phyloP scores from a whole-genome alignment of 2,113 vertebrate species.

The Reinhardtius hippoglossoides region DNA sequence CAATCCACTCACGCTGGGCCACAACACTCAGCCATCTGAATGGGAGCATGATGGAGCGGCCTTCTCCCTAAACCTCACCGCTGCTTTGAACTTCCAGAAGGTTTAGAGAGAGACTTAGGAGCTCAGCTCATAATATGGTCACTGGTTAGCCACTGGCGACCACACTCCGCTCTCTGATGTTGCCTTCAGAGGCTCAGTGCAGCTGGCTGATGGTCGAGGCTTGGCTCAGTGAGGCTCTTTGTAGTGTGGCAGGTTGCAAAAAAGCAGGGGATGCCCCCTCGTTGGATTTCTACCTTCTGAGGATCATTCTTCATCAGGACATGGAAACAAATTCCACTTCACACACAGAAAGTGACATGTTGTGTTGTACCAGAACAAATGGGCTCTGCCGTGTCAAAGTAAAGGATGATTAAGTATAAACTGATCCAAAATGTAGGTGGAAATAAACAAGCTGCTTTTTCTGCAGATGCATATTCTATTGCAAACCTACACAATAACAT shows the following conservation, averaged over 20 bases:
- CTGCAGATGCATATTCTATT: not conserved
- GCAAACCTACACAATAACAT: not conserved
- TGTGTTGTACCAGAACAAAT: not conserved
- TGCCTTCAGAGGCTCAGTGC: slow-evolving; percentile 79
- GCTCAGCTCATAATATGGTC: slow-evolving; percentile 83
- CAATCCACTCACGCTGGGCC: slow-evolving; percentile 59
- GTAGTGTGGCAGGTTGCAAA: slow-evolving; percentile 79
- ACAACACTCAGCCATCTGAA: slow-evolving; percentile 71
- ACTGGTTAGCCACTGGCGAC: slow-evolving; percentile 84
- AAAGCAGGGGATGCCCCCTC: slow-evolving; percentile 68
- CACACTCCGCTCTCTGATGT: slow-evolving; percentile 84
- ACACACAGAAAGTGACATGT: not conserved
- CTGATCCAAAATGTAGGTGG: not conserved
- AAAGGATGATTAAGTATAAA: not conserved
- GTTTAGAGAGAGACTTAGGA: slow-evolving; percentile 79
- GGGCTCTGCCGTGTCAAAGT: not conserved
- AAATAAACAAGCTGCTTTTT: not conserved
- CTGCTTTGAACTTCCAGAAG: slow-evolving; percentile 79
- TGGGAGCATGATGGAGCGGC: slow-evolving; percentile 76
- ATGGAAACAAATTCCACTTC: slow-evolving; percentile 11
- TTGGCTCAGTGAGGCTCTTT: slow-evolving; percentile 73
- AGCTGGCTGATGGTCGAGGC: slow-evolving; percentile 77
- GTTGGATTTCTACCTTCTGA: slow-evolving; percentile 32
- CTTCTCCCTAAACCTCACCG: slow-evolving; percentile 76
- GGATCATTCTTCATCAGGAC: slow-evolving; percentile 42